These are phyloP conservation scores for Goniozus legneri DNA, from an alignment of 1,140 invertebrate genomes.

Conservation along the genomic window DNA sequence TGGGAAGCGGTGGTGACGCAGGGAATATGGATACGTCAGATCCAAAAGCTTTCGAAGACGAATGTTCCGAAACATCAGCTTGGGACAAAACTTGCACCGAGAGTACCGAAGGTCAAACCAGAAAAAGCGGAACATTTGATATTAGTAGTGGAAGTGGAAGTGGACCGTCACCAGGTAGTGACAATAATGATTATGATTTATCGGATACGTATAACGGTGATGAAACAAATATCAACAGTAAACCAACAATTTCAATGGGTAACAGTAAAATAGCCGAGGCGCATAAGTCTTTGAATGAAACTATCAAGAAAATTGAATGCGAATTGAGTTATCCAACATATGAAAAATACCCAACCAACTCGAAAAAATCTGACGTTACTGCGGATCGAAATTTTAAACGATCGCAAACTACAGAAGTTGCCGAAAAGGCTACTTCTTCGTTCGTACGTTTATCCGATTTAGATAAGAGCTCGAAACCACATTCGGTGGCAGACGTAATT, in stretches of 20 bases:
- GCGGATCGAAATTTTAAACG: conserved; percentile 2
- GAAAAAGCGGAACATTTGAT: conserved; percentile 48
- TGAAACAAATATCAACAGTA: conserved; percentile 20
- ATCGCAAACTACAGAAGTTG: conserved; percentile 4
- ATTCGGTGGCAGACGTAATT: conserved; percentile 9
- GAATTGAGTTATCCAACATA: conserved; percentile 39
- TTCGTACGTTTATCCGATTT: conserved; percentile 61
- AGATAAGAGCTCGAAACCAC: conserved; percentile 49
- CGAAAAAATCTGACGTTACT: conserved; percentile 10
- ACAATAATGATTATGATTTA: conserved; percentile 42
- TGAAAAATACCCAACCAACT: conserved; percentile 13
- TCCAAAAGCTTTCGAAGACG: conserved; percentile 28
- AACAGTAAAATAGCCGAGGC: conserved; percentile 37
- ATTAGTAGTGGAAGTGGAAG: conserved; percentile 42
- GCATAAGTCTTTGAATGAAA: conserved; percentile 44
- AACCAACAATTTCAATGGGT: conserved; percentile 18
- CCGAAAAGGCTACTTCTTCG: conserved; percentile 2
- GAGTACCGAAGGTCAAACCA: conserved; percentile 39
- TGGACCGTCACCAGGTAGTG: conserved; percentile 38
- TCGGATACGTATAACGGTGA: conserved; percentile 31
- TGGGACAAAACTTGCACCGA: conserved; percentile 45
- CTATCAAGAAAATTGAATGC: conserved; percentile 46
- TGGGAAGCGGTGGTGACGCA: conserved; percentile 2
- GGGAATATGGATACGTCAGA: conserved; percentile 18
- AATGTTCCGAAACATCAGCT: conserved; percentile 37